Evolutionary conservation across 2,888 invertebrate species (phyloP), one percentile per base, ranked within the genome.

Genomic region (Xanthostigma xanthostigma): DNA sequence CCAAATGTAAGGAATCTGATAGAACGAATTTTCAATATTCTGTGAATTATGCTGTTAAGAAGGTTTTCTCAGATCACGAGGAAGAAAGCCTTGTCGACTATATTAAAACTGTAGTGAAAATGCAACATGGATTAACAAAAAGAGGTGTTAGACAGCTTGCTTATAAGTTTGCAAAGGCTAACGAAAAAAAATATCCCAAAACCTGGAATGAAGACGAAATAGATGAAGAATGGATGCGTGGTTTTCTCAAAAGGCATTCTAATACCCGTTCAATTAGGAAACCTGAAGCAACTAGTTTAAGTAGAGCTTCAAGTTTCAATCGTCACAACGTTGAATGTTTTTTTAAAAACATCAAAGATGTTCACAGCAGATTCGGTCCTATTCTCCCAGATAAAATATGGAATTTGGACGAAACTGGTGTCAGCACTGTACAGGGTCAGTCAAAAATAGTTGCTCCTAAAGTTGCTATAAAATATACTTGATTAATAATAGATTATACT

Each of bases 351-450:
- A 48, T 54, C 39, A 48, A 51, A 38, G 42, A 44, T 17, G 27
- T 49, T 33, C 46, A 39, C 10, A 44, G 51, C 44, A 49, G 46
- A 44, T 34, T 43, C 48, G 48, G 48, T 13, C 45, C 49, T 36
- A 50, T 53, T 48, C 41, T 42, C 12, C 37, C n/a, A n/a, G n/a
- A n/a, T n/a, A n/a, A n/a, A 41, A 52, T 59, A 36, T 58, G 49
- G 45, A 57, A 58, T 49, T 35, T 56, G 12, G 57, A 59, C 43
- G 56, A 57, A 50, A 58, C 56, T 14, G 53, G 49, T n/a, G 52
- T 54, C 10, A 45, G 44, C 33, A 57, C 55, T 40, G 56, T 55
- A 12, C 55, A 55, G 39, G 45, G 50, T 34, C 53, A 51, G 17
- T 45, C 50, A 36, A 56, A 53, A 48, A 51, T 59, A 41, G 45